Conservation (phyloP, 1,140 invertebrate species). For the Drosophila sechellia region DNA sequence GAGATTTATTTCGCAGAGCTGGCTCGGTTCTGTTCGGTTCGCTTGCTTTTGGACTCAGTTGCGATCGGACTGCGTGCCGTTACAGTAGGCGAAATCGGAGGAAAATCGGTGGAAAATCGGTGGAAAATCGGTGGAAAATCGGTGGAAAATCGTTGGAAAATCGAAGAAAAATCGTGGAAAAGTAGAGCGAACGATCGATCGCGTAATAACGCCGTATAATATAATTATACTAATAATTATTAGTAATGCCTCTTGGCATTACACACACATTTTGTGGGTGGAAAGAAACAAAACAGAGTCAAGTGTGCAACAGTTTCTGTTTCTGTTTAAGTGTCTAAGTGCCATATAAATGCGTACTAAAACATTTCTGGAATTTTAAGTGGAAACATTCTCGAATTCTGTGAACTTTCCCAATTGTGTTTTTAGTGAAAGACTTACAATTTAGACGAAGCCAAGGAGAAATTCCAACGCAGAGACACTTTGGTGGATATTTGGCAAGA, state of each 20-base stretch:
- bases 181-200: neutral
- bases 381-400: conserved; percentile 56
- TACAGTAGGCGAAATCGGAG: conserved; percentile 50
- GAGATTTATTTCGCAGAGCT: conserved; percentile 69
- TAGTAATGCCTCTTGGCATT: conserved; percentile 14
- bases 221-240: conserved; percentile 34
- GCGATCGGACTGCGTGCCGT: conserved; percentile 55
- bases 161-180: conserved; percentile 5
- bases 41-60: conserved; percentile 50
- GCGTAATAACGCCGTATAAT: conserved; percentile 16
- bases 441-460: conserved; percentile 19
- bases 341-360: conserved; percentile 37
- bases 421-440: conserved; percentile 51
- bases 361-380: conserved; percentile 72
- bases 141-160: conserved; percentile 26
- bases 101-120: conserved; percentile 19
- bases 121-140: conserved; percentile 23
- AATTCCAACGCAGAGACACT: conserved; percentile 42
- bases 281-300: conserved; percentile 4
- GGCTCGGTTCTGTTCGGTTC: conserved; percentile 18
- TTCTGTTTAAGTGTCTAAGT: conserved; percentile 53
- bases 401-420: conserved; percentile 55
- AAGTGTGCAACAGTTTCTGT: conserved; percentile 37
- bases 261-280: conserved; percentile 8
- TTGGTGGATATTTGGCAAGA: conserved; percentile 52